Base-by-base conservation (phyloP, 2,113 vertebrate genomes). In the Siniperca knerii region DNA sequence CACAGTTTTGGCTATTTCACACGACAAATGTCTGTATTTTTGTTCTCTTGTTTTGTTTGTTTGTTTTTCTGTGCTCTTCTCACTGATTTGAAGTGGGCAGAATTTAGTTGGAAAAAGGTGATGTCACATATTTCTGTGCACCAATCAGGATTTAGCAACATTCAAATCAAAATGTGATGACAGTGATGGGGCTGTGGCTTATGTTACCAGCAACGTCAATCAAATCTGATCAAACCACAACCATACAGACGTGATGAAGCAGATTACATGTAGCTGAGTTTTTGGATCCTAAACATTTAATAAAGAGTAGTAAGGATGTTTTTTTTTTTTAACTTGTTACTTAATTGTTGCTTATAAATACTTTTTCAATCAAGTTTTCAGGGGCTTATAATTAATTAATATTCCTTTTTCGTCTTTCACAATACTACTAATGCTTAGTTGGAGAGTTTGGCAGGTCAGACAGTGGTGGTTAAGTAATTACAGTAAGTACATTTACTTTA, bases 101-200 rank as follows among this genome's bases (percentile, higher is more conserved):
- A 25, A 25, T 25, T 25, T 25, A 25, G 25, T 25, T 25, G 25
- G 25, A 25, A 25, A 25, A 25, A 25, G 25, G 25, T 25, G 25
- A 25, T 25, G 1, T 25, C 25, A 29, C 29, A 29, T 29, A 29
- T 29, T 29, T 29, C 29, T 29, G 29, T 29, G 29, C 29, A 29
- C 29, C 29, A 29, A 29, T 29, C 29, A 29, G 29, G 29, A 29
- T 29, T 29, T 29, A 2, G 21, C n/a, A 25, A 40, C 2, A 20
- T 60, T 44, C 10, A 23, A 80, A 50, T 64, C 8, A 73, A 62
- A 65, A 60, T 82, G 42, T 21, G 23, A 67, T 25, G 52, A 21
- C 6, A 12, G 20, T 7, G 52, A n/a, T 33, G 42, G 16, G 54
- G 21, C 15, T 29, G 25, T 35, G 29, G 8, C 46, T 70, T 3